Evolutionary conservation across 2,797 vertebrate genomes (phyloP).

Genomic region (Chrysocyon brachyurus): DNA sequence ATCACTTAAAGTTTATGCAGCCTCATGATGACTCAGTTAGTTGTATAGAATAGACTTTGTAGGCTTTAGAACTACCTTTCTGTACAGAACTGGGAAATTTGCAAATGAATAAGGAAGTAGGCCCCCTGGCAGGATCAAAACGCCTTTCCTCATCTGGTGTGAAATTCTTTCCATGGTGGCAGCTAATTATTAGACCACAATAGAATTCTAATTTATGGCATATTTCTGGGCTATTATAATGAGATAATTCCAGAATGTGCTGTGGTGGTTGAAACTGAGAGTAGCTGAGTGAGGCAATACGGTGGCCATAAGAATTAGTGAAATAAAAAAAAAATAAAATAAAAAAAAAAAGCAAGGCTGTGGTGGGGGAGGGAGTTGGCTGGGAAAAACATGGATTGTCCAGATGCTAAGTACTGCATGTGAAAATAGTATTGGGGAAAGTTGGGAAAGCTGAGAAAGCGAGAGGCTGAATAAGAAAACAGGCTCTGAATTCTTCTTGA

Average conservation of each 20-base stretch:
- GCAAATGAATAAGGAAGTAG: conserved; percentile 61
- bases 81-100: conserved; percentile 50
- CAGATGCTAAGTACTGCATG: conserved; percentile 44
- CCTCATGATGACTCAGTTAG: neutral
- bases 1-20: neutral
- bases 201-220: conserved; percentile 75
- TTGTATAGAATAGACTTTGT: neutral
- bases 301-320: conserved; percentile 63
- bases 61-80: conserved; percentile 25
- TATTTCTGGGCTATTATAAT: conserved; percentile 68
- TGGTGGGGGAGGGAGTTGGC: neutral
- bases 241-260: conserved; percentile 70
- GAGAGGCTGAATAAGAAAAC: conserved; percentile 48
- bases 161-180: conserved; percentile 68
- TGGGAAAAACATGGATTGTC: neutral
- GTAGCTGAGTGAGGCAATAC: conserved; percentile 58
- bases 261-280: conserved; percentile 70
- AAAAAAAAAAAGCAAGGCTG: neutral
- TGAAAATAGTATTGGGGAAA: neutral
- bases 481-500: conserved; percentile 54
- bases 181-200: conserved; percentile 73
- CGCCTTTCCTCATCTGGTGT: conserved; percentile 65
- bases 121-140: conserved; percentile 54
- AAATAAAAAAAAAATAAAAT: neutral
- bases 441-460: conserved; percentile 63